A percentile compares a stretch with the other conserved stretches of the same genome.
Conservation (phyloP, 2,888 invertebrate species). For the Troilus luridus region DNA sequence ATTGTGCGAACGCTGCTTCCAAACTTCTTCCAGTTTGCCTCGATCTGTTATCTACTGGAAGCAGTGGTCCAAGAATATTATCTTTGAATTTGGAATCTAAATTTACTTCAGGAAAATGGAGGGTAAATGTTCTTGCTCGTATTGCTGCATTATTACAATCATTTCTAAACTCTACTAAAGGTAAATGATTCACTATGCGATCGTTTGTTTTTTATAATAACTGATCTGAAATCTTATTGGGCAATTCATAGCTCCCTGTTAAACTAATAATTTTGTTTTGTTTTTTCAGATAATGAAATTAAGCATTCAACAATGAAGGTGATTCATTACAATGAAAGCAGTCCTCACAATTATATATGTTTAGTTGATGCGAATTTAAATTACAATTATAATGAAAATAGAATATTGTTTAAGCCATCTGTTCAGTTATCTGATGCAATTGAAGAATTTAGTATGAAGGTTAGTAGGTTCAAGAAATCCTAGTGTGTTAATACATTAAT, state of each 20-base stretch:
- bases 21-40: slow-evolving; percentile 85
- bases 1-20: slow-evolving; percentile 78
- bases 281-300: neutral
- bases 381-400: slow-evolving; percentile 35
- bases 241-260: neutral
- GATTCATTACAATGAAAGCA: neutral
- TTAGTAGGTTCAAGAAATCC: neutral
- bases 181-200: slow-evolving; percentile 52
- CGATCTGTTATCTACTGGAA: slow-evolving; percentile 85
- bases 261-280: neutral
- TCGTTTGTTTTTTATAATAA: too few species aligned
- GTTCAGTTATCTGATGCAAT: slow-evolving; percentile 23
- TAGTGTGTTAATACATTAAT: neutral
- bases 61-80: slow-evolving; percentile 70
- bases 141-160: slow-evolving; percentile 75
- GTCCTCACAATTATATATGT: neutral
- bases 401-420: neutral
- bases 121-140: slow-evolving; percentile 81
- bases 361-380: neutral
- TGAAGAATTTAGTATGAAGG: slow-evolving; percentile 46
- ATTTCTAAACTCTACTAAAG: slow-evolving; percentile 40
- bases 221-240: too few species aligned
- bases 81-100: slow-evolving; percentile 72
- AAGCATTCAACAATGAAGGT: slow-evolving; percentile 16
- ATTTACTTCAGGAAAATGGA: slow-evolving; percentile 83